Evolutionary conservation across 2,888 invertebrate species (phyloP).

Genomic region (Blera fallax): DNA sequence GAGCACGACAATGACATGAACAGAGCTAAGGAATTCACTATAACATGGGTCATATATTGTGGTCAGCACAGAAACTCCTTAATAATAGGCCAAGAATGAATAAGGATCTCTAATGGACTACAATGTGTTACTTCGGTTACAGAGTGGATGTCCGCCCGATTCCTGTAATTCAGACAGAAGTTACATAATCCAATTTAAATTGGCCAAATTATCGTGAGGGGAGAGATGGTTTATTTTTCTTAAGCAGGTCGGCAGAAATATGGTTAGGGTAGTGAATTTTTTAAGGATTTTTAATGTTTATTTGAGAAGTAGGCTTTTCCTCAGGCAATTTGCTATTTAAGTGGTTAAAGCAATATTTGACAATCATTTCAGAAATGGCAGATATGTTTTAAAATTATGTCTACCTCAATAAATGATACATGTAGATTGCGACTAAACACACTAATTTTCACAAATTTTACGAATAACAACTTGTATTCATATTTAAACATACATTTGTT

Average conservation of each 20-base stretch:
- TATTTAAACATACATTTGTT: too few species aligned
- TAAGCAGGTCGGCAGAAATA: not conserved
- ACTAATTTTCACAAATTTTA: not conserved
- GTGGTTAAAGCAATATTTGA: not conserved
- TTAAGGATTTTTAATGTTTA: not conserved
- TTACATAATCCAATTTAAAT: constrained; percentile 52
- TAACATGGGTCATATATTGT: constrained; percentile 19
- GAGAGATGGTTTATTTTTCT: not conserved
- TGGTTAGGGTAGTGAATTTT: not conserved
- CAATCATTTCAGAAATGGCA: not conserved
- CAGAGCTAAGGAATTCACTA: constrained; percentile 23
- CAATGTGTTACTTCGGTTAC: constrained; percentile 21
- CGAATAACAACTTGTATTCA: too few species aligned
- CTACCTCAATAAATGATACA: not conserved
- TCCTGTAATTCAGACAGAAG: constrained; percentile 22
- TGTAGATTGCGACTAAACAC: not conserved
- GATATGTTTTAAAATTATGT: not conserved
- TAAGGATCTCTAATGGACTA: constrained; percentile 40
- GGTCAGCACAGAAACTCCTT: constrained; percentile 41
- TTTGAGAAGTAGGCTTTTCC: not conserved
- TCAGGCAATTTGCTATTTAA: not conserved
- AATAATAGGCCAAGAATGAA: constrained; percentile 51
- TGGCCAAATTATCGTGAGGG: constrained; percentile 23
- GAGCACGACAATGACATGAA: constrained; percentile 41
- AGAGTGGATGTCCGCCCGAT: constrained; percentile 27